Percentiles rank a stretch among this genome's conserved stretches.
phyloP scores from a whole-genome alignment of 1,140 invertebrate genomes.

The Rhopalosiphum padi region DNA sequence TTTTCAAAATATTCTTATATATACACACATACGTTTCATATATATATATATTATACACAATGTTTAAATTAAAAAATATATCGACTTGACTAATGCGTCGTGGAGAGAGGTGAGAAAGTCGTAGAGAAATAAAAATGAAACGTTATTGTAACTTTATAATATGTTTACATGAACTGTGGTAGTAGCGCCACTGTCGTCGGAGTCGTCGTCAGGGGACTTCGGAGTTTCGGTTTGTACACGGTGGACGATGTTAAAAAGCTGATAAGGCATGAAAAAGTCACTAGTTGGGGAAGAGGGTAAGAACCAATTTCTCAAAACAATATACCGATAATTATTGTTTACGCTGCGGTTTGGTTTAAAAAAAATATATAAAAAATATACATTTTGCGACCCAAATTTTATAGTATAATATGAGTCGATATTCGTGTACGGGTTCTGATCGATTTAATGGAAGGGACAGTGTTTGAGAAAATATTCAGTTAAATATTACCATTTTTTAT shows the following conservation, averaged over 20 bases:
- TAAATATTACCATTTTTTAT: not conserved
- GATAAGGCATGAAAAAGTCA: not conserved
- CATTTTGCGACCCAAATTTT: not conserved
- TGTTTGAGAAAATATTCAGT: not conserved
- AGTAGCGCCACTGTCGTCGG: not conserved
- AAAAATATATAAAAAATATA: not conserved
- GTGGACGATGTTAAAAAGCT: not conserved
- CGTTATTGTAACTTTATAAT: not conserved
- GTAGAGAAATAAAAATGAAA: not conserved
- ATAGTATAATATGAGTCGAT: not conserved
- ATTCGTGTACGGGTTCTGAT: not conserved
- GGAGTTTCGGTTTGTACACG: not conserved
- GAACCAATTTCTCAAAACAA: too few relatives aligned
- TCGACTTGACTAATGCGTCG: not conserved
- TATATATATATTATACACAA: not conserved
- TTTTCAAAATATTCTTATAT: not conserved
- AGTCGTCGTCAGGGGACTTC: not conserved
- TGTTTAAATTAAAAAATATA: not conserved
- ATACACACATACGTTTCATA: not conserved
- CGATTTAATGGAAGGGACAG: not conserved
- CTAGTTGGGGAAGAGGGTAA: too few relatives aligned
- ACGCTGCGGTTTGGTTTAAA: not conserved
- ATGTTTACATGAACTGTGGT: not conserved
- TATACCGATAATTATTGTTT: too few relatives aligned
- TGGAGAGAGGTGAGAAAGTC: not conserved